Evolutionary conservation across 2,888 invertebrate species (phyloP).

Genomic region (Myathropa florea): DNA sequence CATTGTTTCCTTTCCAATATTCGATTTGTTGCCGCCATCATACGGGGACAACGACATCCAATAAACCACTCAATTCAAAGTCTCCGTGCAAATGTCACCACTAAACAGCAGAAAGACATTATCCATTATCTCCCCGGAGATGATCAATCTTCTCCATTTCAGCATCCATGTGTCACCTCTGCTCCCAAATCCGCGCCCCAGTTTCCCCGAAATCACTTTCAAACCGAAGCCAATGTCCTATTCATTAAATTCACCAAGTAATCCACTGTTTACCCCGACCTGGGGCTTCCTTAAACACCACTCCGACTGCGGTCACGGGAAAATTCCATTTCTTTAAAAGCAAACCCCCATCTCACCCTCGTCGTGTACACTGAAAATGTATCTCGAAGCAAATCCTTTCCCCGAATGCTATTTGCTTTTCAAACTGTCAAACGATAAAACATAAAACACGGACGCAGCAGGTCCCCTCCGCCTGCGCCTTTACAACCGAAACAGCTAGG

Average conservation of each 20-base stretch:
- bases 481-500: slow-evolving; percentile 1
- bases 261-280: neutral
- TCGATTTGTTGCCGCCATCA: no score
- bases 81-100: no score
- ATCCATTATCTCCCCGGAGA: no score
- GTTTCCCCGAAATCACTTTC: neutral
- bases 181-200: neutral
- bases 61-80: no score
- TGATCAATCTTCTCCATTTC: neutral
- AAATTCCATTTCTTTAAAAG: neutral
- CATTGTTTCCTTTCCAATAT: no score
- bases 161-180: neutral
- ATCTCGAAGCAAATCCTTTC: neutral
- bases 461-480: neutral
- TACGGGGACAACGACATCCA: no score
- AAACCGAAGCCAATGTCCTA: neutral
- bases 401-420: neutral
- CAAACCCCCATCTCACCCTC: neutral
- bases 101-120: no score
- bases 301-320: neutral
- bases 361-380: neutral
- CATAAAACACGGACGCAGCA: slow-evolving; percentile 1
- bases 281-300: neutral
- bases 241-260: neutral
- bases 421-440: slow-evolving; percentile 8